Percentiles rank a stretch among this genome's conserved stretches.
These are phyloP conservation scores for Steatocranus sp. DNA, from an alignment of 2,797 vertebrate genomes.

Conservation along the genomic window DNA sequence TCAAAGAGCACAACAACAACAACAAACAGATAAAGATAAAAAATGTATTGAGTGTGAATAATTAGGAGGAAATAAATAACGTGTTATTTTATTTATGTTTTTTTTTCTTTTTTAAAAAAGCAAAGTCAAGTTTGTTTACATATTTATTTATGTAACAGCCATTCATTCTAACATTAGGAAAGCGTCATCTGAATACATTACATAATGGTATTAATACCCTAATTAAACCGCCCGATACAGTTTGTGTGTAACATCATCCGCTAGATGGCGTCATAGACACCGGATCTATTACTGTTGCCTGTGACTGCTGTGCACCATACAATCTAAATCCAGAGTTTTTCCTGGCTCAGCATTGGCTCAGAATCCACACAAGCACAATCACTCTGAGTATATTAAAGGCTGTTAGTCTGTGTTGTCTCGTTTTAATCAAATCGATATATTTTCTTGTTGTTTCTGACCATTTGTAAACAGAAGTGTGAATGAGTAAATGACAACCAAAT, in stretches of 20 bases:
- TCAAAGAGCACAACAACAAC: neutral
- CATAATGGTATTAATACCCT: slow-evolving; percentile 14
- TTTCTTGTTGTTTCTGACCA: neutral
- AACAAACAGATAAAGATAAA: neutral
- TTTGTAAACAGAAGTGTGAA: neutral
- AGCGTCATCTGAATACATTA: slow-evolving; percentile 11
- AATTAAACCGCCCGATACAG: neutral
- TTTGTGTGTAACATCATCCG: neutral
- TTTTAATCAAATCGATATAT: accelerated
- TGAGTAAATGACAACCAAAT: neutral
- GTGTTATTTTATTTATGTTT: neutral
- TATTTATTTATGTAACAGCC: neutral
- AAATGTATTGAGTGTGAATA: neutral
- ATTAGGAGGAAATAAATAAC: neutral
- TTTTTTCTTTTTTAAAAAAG: accelerated
- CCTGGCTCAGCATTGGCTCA: neutral
- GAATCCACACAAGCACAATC: neutral
- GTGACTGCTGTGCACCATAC: neutral
- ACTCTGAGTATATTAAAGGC: neutral
- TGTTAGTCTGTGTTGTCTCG: neutral
- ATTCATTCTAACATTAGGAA: neutral
- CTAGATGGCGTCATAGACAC: slow-evolving; percentile 46
- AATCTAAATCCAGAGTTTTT: neutral
- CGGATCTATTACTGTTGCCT: neutral
- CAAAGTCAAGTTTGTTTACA: neutral